Base-by-base conservation (phyloP, 2,888 invertebrate species). In the Phyllotreta cruciferae region DNA sequence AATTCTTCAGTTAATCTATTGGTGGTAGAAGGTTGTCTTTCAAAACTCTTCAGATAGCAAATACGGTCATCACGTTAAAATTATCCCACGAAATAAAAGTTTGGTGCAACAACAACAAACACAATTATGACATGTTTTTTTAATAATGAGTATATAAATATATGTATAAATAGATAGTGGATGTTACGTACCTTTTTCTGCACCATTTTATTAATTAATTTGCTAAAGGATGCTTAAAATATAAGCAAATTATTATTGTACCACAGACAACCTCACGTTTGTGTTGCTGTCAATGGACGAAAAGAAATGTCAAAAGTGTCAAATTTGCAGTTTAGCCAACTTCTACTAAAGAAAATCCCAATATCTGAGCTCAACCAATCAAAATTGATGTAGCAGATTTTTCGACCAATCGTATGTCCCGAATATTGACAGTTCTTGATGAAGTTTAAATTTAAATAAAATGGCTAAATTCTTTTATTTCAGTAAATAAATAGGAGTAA, bases 11-110 rank as follows among this genome's bases (percentile, higher is more conserved):
- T 6, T 10, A 53, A 64, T 68, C 69, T 70, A 71, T 24, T 73
- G 71, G 77, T 78, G 77, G 77, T 78, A 77, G 74, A 66, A 68
- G 37, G 56, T 52, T 58, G 72, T 70, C 75, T 75, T 68, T 64
- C 76, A 77, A 69, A 63, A 67, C 58, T 58, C 63, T 73, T 76
- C 73, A 73, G 76, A 73, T 77, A 79, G 78, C 79, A 79, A 79
- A 79, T 79, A 78, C 77, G 61, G 71, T 65, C 64, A 64, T 64
- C 67, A 66, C 13, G 49, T n/a, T n/a, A 50, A 36, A 53, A 49
- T 14, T 44, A 44, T 44, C 6, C 9, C 14, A 2, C 1, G 4
- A 44, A 44, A 11, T 13, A 7, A 1, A 11, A 10, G 10, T 44
- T 47, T 14, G 34, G 34, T 14, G 8, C 24, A 14, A 47, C 34